phyloP scores from a whole-genome alignment of 2,888 invertebrate species.

The Andricus quercusramuli region DNA sequence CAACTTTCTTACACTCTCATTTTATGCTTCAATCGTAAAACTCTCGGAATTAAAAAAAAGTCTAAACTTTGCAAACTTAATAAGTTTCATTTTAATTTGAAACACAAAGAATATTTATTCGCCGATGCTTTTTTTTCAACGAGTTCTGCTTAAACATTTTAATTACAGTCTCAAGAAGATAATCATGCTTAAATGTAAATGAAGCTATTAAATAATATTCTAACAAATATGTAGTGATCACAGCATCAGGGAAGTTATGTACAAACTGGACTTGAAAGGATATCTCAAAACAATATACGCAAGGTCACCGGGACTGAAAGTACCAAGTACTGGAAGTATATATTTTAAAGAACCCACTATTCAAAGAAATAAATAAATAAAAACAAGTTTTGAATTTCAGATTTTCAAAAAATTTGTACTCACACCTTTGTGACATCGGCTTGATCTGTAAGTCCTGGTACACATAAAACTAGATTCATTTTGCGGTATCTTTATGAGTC shows the following conservation, averaged over 20 bases:
- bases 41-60: neutral
- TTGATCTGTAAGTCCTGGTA: neutral
- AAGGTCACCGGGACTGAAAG: neutral
- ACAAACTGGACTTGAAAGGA: neutral
- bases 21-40: neutral
- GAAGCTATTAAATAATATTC: neutral
- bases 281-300: neutral
- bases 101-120: neutral
- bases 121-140: neutral
- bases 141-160: neutral
- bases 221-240: constrained; percentile 39
- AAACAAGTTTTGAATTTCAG: neutral
- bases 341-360: neutral
- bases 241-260: constrained; percentile 28
- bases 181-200: neutral
- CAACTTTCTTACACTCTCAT: constrained; percentile 8
- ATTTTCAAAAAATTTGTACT: neutral
- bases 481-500: neutral
- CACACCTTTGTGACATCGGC: neutral
- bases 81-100: neutral
- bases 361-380: neutral
- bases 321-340: neutral
- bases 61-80: neutral
- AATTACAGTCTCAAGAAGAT: neutral
- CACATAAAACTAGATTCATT: neutral